phyloP scores from a whole-genome alignment of 1,140 invertebrate species.

The Battus philenor region DNA sequence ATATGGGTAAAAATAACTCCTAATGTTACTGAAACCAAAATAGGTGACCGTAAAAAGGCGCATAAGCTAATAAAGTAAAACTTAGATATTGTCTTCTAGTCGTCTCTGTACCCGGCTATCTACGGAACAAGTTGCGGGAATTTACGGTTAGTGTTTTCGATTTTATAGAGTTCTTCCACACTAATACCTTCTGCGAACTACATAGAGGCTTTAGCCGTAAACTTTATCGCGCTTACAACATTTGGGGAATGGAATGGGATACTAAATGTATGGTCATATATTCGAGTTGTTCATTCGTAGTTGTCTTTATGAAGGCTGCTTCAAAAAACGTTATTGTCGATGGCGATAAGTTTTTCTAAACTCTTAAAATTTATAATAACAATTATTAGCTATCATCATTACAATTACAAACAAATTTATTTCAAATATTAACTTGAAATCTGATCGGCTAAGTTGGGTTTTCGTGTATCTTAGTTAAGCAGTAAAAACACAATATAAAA shows the following conservation, averaged over 20 bases:
- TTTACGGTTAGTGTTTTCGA: slow-evolving; percentile 46
- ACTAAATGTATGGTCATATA: slow-evolving; percentile 30
- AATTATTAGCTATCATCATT: too few species aligned
- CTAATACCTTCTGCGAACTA: slow-evolving; percentile 44
- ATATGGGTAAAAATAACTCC: too few species aligned
- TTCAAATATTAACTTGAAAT: too few species aligned
- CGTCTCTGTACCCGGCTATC: slow-evolving; percentile 12
- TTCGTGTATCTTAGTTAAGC: too few species aligned
- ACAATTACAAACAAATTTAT: too few species aligned
- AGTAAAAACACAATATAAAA: too few species aligned
- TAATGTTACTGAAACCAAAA: too few species aligned
- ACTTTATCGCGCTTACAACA: slow-evolving; percentile 41
- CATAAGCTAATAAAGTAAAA: slow-evolving; percentile 15
- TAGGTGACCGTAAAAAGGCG: too few species aligned
- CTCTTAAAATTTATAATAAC: too few species aligned
- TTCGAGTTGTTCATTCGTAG: slow-evolving; percentile 17
- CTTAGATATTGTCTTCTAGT: slow-evolving; percentile 13
- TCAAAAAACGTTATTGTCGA: slow-evolving; percentile 5
- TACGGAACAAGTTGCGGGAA: slow-evolving; percentile 21
- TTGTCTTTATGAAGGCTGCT: slow-evolving; percentile 15
- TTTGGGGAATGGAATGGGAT: slow-evolving; percentile 42
- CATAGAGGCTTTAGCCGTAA: slow-evolving; percentile 47
- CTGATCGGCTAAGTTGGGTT: too few species aligned
- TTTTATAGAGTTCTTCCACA: slow-evolving; percentile 49
- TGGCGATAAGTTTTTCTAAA: too few species aligned